Conservation (phyloP, 2,113 vertebrate genomes). For the Brachirus orientalis region DNA sequence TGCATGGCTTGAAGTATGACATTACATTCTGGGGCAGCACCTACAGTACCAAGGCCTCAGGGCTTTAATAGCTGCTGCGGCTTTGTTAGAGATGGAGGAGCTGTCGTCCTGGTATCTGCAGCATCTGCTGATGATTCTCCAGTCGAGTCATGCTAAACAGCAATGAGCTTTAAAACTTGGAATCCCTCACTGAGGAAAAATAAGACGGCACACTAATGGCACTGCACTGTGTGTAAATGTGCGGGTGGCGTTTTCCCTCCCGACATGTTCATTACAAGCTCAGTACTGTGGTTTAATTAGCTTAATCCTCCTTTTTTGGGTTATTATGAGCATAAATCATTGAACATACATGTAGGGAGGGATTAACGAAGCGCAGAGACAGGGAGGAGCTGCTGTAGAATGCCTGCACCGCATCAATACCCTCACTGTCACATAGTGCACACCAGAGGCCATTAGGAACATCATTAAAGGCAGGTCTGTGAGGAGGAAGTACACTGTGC, state of each 20-base stretch:
- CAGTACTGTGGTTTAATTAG: conserved; percentile 76
- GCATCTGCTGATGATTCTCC: conserved; percentile 63
- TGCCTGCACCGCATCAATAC: conserved; percentile 56
- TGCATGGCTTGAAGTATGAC: conserved; percentile 42
- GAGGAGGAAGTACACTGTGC: conserved; percentile 12
- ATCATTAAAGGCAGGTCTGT: conserved; percentile 47
- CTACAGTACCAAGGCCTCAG: conserved; percentile 10
- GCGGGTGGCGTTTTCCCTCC: conserved; percentile 63
- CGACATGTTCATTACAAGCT: conserved; percentile 73
- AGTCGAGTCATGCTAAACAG: conserved; percentile 67
- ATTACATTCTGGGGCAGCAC: conserved; percentile 53
- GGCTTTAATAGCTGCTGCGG: background rate
- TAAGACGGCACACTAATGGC: conserved; percentile 59
- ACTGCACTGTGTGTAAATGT: conserved; percentile 42
- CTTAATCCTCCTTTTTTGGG: conserved; percentile 81
- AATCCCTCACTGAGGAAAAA: conserved; percentile 28
- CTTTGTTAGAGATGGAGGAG: conserved; percentile 43
- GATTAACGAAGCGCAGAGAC: conserved; percentile 66
- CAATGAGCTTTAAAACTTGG: conserved; percentile 46
- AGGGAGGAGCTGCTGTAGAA: conserved; percentile 60
- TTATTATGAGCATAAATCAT: conserved; percentile 81
- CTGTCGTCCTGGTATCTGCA: conserved; percentile 40
- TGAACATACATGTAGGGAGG: conserved; percentile 71
- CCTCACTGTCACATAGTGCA: conserved; percentile 58
- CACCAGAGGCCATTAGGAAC: conserved; percentile 63